phyloP scores from a whole-genome alignment of 1,140 invertebrate species.

The Metaphire vulgaris region DNA sequence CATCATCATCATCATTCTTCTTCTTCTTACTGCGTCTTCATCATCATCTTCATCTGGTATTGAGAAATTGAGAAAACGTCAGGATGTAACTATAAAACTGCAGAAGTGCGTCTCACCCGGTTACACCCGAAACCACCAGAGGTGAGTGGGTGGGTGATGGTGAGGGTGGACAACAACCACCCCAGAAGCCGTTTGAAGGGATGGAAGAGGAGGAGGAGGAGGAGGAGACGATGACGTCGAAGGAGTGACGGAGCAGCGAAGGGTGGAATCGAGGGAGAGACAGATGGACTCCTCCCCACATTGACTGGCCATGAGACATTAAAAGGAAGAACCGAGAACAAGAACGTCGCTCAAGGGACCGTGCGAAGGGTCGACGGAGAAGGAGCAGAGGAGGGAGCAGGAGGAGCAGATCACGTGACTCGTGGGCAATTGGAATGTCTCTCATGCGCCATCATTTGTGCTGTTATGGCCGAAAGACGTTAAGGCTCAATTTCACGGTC shows the following conservation, averaged over 20 bases:
- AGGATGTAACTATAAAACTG: not conserved
- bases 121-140: not conserved
- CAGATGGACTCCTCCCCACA: not conserved
- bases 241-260: not conserved
- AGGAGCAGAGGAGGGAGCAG: not conserved
- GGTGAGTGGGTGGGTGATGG: not conserved
- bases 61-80: not conserved
- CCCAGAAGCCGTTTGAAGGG: not conserved
- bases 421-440: not conserved
- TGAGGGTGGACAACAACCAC: not conserved
- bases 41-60: not conserved
- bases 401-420: not conserved
- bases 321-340: not conserved
- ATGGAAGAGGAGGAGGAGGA: constrained; percentile 1
- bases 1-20: not conserved
- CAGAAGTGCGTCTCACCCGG: not conserved
- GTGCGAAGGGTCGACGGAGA: not conserved
- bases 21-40: not conserved
- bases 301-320: not conserved
- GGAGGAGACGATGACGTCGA: not conserved
- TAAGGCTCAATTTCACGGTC: not conserved
- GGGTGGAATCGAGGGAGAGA: not conserved
- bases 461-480: not conserved
- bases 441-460: not conserved
- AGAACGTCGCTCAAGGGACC: not conserved